These are phyloP conservation scores for Pharmacophagus antenor DNA, from an alignment of 2,888 invertebrate species.

Conservation along the genomic window DNA sequence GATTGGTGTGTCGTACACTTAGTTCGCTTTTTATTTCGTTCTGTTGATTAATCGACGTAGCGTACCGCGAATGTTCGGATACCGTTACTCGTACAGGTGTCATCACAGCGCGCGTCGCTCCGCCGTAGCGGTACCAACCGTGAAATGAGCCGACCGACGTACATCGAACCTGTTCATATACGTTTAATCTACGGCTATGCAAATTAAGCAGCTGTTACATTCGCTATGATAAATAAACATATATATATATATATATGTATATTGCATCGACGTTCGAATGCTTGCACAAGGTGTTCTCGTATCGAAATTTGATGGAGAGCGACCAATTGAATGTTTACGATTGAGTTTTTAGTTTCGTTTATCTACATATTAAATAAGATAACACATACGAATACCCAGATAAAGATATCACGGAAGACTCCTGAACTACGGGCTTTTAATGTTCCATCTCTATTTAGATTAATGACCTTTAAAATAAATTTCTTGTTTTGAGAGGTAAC, in stretches of 20 bases:
- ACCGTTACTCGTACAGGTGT: slow-evolving; percentile 30
- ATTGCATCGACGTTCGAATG: background rate
- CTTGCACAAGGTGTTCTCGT: slow-evolving; percentile 15
- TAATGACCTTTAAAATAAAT: too few species aligned
- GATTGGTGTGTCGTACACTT: too few species aligned
- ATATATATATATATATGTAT: slow-evolving; percentile 24
- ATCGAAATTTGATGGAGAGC: background rate
- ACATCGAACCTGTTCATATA: slow-evolving; percentile 19
- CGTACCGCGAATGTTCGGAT: slow-evolving; percentile 14
- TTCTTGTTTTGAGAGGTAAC: too few species aligned
- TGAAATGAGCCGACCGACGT: slow-evolving; percentile 24
- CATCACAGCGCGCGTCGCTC: slow-evolving; percentile 9
- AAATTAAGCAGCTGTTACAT: slow-evolving; percentile 27
- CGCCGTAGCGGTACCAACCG: slow-evolving; percentile 27
- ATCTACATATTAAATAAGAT: too few species aligned
- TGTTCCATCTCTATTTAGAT: too few species aligned
- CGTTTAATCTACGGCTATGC: slow-evolving; percentile 28
- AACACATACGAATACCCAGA: too few species aligned
- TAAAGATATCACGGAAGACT: too few species aligned
- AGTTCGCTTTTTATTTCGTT: slow-evolving; percentile 6
- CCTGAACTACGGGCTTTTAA: too few species aligned
- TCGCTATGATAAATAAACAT: slow-evolving; percentile 26
- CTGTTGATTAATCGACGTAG: slow-evolving; percentile 24
- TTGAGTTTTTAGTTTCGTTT: too few species aligned
- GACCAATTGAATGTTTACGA: background rate